Conservation (phyloP, 2,797 vertebrate genomes). For the Rhinophrynus dorsalis region DNA sequence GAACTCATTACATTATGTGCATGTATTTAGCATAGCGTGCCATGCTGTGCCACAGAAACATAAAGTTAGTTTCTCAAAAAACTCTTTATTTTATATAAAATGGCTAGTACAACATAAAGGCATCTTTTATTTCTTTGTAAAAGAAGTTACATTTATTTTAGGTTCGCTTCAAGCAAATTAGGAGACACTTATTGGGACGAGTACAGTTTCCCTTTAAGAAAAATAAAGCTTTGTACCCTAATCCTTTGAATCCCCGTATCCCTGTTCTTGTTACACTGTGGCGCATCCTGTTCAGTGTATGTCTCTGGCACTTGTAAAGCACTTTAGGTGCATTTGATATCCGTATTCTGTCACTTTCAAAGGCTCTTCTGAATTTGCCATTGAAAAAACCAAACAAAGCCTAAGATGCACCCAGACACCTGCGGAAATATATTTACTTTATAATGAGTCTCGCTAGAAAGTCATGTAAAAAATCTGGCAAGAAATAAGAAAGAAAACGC, state of each 20-base stretch:
- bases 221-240: too few species aligned
- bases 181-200: too few species aligned
- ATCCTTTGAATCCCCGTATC: background rate
- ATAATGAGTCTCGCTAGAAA: background rate
- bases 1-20: too few species aligned
- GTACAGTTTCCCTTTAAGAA: too few species aligned
- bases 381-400: background rate
- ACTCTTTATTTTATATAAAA: too few species aligned
- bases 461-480: background rate
- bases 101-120: too few species aligned
- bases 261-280: background rate
- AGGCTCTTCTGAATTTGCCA: background rate
- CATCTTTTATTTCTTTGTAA: too few species aligned
- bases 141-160: too few species aligned
- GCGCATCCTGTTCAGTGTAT: background rate
- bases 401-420: background rate
- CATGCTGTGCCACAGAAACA: too few species aligned
- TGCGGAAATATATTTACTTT: background rate
- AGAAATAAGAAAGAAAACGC: slow-evolving; percentile 6
- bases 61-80: too few species aligned
- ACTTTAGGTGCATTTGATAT: background rate
- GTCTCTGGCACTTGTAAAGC: background rate
- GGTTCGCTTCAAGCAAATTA: too few species aligned
- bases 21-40: too few species aligned
- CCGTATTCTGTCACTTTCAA: background rate